phyloP scores from a whole-genome alignment of 2,113 vertebrate species.

The Grammomys surdaster region DNA sequence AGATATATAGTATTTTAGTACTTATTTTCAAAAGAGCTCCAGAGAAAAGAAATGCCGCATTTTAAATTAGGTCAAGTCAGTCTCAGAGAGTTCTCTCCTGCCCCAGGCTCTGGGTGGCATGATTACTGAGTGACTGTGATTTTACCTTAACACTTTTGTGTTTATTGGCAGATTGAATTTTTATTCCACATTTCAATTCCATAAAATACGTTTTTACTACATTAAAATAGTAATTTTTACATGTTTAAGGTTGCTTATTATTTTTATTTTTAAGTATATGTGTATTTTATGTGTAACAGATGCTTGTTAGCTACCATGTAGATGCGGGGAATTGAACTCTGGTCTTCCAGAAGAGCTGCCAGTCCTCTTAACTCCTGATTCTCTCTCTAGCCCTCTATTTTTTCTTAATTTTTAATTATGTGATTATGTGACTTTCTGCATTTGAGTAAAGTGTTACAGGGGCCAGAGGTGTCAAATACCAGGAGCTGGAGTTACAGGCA shows the following conservation, averaged over 20 bases:
- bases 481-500: neutral
- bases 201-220: neutral
- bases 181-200: neutral
- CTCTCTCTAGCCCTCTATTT: neutral
- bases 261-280: neutral
- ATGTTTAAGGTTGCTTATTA: neutral
- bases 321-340: neutral
- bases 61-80: neutral
- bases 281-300: neutral
- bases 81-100: neutral
- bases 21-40: neutral
- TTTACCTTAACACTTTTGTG: neutral
- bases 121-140: neutral
- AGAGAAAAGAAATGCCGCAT: neutral
- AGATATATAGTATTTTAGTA: neutral
- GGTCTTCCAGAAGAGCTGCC: neutral
- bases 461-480: neutral
- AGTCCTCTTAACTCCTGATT: neutral
- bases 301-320: neutral
- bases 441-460: neutral
- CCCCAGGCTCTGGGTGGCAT: neutral
- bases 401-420: neutral
- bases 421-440: neutral
- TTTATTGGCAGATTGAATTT: neutral
- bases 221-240: neutral